Evolutionary conservation across 1,140 invertebrate genomes (phyloP), one percentile per base, ranked within the genome.

Genomic region (Pomacea maculata): DNA sequence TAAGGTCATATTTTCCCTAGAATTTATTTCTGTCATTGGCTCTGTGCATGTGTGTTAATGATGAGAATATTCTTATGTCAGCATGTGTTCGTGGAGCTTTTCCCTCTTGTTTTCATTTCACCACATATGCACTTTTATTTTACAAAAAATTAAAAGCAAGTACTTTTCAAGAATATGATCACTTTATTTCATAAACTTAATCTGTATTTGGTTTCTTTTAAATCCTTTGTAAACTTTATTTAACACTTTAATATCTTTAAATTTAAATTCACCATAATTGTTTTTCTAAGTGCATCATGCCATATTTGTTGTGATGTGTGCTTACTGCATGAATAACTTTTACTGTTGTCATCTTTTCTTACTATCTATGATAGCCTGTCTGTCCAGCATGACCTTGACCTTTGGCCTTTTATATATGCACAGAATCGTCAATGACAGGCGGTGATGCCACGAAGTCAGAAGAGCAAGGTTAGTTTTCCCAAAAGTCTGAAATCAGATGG

Each of bases 351-450:
- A 72, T 64, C 75, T 76, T 34, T 54, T 68, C 64, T 77, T n/a
- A 63, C 67, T 65, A 67, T 77, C 75, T 77, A 63, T 77, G 75
- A 77, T 63, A 17, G 19, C n/a, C 64, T 77, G 61, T 77, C 17
- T 65, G 67, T 34, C 67, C 29, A 34, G 77, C 77, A 78, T 78
- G 77, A 70, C 63, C 77, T 78, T 78, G 77, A 78, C 77, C 67
- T 71, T 14, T 78, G 77, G 54, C 77, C 76, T 78, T 78, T 78
- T 63, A 67, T 54, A 70, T 78, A 67, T 67, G 70, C 63, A 52
- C 77, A 78, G 77, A 68, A 67, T 78, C 65, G 54, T 45, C 77
- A 70, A 78, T 78, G 77, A 65, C 77, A 78, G 77, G 77, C 65
- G 77, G 77, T 19, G 77, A 78, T 78, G 77, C 77, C 65, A 21